Evolutionary conservation across 2,113 vertebrate species (phyloP).

Genomic region (Eolophus roseicapilla): DNA sequence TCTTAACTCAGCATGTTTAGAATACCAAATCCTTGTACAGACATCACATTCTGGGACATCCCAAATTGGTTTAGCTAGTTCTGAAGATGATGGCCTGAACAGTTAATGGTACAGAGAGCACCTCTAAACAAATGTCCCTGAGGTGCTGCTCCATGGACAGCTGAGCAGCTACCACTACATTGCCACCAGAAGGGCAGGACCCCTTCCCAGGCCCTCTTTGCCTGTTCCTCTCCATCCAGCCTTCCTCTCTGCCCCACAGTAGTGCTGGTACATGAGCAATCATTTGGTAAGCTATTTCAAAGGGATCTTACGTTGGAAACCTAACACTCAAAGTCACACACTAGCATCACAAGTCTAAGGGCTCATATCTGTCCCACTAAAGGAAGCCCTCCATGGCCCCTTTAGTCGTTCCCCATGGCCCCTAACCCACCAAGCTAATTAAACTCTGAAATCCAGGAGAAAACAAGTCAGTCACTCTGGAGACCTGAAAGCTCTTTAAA

Average conservation of each 20-base stretch:
- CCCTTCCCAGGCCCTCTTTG: not conserved
- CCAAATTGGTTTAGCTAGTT: not conserved
- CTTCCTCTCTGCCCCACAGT: accelerated
- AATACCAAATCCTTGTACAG: not conserved
- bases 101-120: not conserved
- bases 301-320: not conserved
- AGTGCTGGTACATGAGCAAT: not conserved
- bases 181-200: not conserved
- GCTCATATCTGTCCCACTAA: not conserved
- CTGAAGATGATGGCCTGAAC: not conserved
- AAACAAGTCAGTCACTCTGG: not conserved
- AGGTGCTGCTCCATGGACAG: not conserved
- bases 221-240: accelerated
- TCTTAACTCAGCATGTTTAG: not conserved
- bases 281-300: not conserved
- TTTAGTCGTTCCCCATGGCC: not conserved
- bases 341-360: not conserved
- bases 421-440: not conserved
- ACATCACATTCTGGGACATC: not conserved
- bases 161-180: not conserved
- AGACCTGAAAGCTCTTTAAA: not conserved
- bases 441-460: not conserved
- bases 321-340: not conserved
- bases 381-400: not conserved
- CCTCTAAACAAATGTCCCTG: not conserved